Base-by-base conservation (phyloP, 1,140 invertebrate genomes). In the Branchinecta lynchi region DNA sequence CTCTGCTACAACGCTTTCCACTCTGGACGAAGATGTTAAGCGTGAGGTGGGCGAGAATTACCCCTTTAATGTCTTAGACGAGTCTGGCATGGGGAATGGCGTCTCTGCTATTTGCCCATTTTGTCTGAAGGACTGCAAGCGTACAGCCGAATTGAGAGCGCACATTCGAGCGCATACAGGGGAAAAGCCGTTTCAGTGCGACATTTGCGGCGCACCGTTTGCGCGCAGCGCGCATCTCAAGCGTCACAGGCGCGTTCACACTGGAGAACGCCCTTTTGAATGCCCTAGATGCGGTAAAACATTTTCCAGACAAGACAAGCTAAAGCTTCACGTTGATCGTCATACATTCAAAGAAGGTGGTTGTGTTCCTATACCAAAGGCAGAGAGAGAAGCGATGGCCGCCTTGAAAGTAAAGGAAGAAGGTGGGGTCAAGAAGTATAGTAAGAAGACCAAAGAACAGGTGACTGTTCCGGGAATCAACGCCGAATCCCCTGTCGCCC, bases 201-300 rank as follows among this genome's bases (percentile, higher is more conserved):
- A 77, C 8, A 76, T 78, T 20, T 82, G 81, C 72, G 75, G 75
- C 7, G 77, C 79, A 67, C 75, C 77, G 7, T 82, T 82, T 73
- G 75, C 77, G 43, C 75, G 77, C 44, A 74, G 77, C 12, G 78
- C 78, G 32, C 78, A 80, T 70, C 76, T 81, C 72, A 78, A 78
- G 70, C 77, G 78, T 66, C 81, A 82, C 72, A 75, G 78, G 20
- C 74, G 78, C 8, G 77, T 78, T 7, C 80, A 81, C 73, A 79
- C 78, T 10, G 78, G 79, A 43, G 78, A 81, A 72, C 70, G 75
- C 8, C 77, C 76, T 17, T 77, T 77, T 67, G 69, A 71, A 20
- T 77, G 77, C 60, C 72, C 71, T 12, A 69, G 72, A 20, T 76
- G 75, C 65, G 70, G 70, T 9, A 76, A 76, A 51, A 72, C 72